Evolutionary conservation across 2,888 invertebrate genomes (phyloP), one percentile per base, ranked within the genome.

Genomic region (Vandiemenella viatica): DNA sequence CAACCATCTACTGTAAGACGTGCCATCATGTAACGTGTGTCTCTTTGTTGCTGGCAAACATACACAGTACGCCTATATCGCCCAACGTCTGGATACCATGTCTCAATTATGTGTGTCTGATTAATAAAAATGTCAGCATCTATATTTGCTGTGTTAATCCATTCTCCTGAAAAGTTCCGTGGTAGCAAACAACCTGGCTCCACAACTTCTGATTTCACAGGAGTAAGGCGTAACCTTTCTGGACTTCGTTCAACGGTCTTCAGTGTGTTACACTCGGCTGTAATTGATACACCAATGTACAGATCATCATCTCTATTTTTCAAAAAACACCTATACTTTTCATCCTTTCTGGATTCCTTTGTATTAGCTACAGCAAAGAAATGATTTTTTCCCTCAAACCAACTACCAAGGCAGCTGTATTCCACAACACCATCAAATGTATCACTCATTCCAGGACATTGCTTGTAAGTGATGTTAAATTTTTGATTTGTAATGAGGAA

Each of bases 341-440:
- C 92, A 65, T 96, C 91, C 65, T 87, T 87, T 59, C 93, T 79
- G 6, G 93, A 92, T 65, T 95, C 92, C 60, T 93, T 92, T 0
- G 92, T 91, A 62, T 96, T 95, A 6, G 90, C 90, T n/a, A 95
- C 91, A 48, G 92, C 96, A 67, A 96, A 93, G 66, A 85, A 96
- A 61, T 93, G 92, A 67, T 96, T 93, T 63, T 93, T 93, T 13
- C 84, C 89, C 19, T 91, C 83, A 67, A 92, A 91, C 92, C 93
- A 93, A 71, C 91, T 90, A 1, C 92, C 93, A 52, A 93, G 69
- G 61, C 93, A 93, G 65, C 86, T 89, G 65, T 84, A 93, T 65
- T 92, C 91, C 6, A 91, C 90, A 52, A 84, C 32, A 65, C 89
- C 91, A 66, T 85, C 86, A 66, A 90, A 88, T 10, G 90, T 89